phyloP scores from a whole-genome alignment of 2,888 invertebrate genomes.

The Cheilosia urbana region DNA sequence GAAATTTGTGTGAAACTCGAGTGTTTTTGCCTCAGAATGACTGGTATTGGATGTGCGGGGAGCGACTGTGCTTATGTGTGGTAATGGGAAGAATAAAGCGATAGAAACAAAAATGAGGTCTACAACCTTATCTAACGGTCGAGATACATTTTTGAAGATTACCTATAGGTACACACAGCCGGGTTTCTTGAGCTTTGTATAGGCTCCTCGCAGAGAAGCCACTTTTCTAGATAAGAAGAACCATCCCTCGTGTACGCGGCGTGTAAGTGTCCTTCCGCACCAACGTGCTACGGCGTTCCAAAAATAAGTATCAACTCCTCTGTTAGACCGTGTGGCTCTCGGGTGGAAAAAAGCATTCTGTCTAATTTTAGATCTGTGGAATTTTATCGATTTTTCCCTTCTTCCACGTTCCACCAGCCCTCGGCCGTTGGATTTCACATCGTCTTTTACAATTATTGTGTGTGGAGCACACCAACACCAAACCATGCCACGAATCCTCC shows the following conservation, averaged over 20 bases:
- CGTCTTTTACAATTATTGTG: constrained; percentile 47
- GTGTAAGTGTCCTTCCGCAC: constrained; percentile 38
- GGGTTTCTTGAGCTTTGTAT: constrained; percentile 33
- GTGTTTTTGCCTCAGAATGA: constrained; percentile 59
- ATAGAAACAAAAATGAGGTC: constrained; percentile 56
- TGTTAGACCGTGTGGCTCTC: constrained; percentile 44
- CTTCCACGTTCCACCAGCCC: constrained; percentile 6
- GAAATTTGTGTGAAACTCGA: constrained; percentile 55
- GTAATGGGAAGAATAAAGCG: constrained; percentile 13
- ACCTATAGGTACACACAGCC: constrained; percentile 5
- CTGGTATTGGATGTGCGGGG: neutral
- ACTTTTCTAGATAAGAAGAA: neutral
- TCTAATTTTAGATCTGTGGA: constrained; percentile 83
- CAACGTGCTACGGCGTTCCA: constrained; percentile 52
- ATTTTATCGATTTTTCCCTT: constrained; percentile 78
- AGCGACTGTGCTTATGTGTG: constrained; percentile 1
- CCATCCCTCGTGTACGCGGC: constrained; percentile 7
- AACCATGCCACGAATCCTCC: neutral
- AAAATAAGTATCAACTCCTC: constrained; percentile 68
- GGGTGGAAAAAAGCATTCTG: constrained; percentile 74
- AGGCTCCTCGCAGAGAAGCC: neutral
- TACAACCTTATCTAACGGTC: constrained; percentile 58
- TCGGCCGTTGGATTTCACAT: neutral
- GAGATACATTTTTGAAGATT: constrained; percentile 37
- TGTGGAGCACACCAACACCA: constrained; percentile 52